phyloP scores from a whole-genome alignment of 1,140 invertebrate genomes.

The Hyles euphorbiae region DNA sequence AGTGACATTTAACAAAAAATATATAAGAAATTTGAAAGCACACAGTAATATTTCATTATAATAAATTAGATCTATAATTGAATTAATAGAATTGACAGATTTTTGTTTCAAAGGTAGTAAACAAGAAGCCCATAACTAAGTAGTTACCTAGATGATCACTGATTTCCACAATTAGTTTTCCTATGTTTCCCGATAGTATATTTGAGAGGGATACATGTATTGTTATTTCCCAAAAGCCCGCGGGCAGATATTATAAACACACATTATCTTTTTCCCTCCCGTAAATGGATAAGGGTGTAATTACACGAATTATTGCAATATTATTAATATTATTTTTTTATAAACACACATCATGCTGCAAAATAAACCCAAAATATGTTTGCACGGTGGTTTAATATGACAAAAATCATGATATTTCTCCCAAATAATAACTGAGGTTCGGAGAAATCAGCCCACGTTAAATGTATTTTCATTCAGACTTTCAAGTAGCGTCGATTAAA shows the following conservation, averaged over 20 bases:
- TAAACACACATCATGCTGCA: no score
- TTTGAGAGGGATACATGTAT: background rate
- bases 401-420: background rate
- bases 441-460: no score
- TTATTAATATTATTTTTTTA: no score
- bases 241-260: conserved; percentile 9
- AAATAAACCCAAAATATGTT: no score
- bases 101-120: background rate
- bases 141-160: background rate
- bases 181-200: no score
- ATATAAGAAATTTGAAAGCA: no score
- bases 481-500: no score
- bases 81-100: no score
- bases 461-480: no score
- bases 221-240: conserved; percentile 6
- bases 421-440: background rate
- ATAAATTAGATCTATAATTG: no score
- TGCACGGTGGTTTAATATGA: background rate
- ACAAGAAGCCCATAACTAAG: background rate
- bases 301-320: conserved; percentile 2
- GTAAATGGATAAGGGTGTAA: conserved; percentile 5
- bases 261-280: conserved; percentile 11
- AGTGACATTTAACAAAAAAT: no score
- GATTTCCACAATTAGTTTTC: background rate
- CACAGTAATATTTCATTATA: no score